Evolutionary conservation across 2,797 vertebrate species (phyloP).

Genomic region (Lepidocolaptes lacrymiger): DNA sequence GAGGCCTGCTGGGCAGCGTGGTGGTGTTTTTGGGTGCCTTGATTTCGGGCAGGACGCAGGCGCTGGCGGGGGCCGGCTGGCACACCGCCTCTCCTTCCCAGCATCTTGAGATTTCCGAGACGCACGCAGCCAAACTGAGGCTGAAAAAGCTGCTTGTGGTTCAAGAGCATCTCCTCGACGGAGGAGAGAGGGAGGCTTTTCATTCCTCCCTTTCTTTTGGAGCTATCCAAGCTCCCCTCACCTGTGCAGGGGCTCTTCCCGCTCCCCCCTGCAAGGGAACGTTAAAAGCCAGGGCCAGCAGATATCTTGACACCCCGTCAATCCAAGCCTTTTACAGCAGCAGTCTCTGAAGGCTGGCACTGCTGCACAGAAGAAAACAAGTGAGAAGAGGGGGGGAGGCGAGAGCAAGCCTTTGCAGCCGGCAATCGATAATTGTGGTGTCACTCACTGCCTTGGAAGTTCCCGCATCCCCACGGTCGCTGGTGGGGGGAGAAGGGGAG

Average conservation of each 20-base stretch:
- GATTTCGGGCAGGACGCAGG: not conserved
- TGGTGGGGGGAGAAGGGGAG: not conserved
- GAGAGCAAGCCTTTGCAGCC: constrained; percentile 48
- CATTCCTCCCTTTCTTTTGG: not conserved
- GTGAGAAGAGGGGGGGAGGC: constrained; percentile 52
- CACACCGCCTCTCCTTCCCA: constrained; percentile 16
- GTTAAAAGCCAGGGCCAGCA: constrained; percentile 61
- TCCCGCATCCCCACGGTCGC: constrained; percentile 26
- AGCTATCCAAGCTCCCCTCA: not conserved
- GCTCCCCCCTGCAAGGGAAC: constrained; percentile 13
- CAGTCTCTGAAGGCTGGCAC: constrained; percentile 63
- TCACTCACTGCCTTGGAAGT: constrained; percentile 53
- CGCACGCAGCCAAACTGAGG: not conserved
- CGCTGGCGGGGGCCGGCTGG: not conserved
- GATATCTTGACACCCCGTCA: constrained; percentile 69
- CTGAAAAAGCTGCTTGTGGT: constrained; percentile 50
- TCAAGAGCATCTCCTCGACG: constrained; percentile 37
- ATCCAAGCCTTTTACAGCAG: constrained; percentile 62
- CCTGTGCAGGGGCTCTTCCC: not conserved
- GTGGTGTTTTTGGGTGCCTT: not conserved
- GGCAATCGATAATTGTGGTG: constrained; percentile 62
- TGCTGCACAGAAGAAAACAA: constrained; percentile 69
- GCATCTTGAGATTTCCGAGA: constrained; percentile 48
- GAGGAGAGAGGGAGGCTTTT: constrained; percentile 11
- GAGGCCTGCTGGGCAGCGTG: not conserved